Base-by-base conservation (phyloP, 2,113 vertebrate genomes). In the Paradoxurus hermaphroditus region DNA sequence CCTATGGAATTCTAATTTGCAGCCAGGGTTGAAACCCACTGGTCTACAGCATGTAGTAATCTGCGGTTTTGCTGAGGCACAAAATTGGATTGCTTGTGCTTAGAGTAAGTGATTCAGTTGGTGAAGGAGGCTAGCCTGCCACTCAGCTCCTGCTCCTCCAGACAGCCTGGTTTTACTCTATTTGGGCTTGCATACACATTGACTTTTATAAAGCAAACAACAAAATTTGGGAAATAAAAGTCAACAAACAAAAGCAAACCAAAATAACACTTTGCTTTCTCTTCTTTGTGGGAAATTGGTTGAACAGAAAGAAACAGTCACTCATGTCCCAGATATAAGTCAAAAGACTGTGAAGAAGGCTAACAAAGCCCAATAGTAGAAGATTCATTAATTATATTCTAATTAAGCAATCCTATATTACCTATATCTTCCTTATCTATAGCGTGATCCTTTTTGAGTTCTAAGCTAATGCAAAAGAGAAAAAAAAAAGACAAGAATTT, bases 41-140 rank as follows among this genome's bases (percentile, higher is more conserved):
- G 95, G 75, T 97, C 94, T 97, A 95, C 70, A 73, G 90, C 94
- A 79, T 97, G 96, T 96, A 97, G 94, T 84, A 97, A 97, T 96
- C 96, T 97, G 15, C 81, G 92, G 87, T 96, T 98, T 97, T 98
- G 96, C 92, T 97, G 96, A 98, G 96, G 96, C 97, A 98, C 92
- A 97, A 95, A 97, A 98, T 94, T 97, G 95, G 95, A 96, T 97
- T 87, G 87, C 90, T 95, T 97, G 92, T 92, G 96, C 90, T 97
- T 65, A 19, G 87, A 95, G 90, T 87, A 90, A 96, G 84, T 87
- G 82, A 94, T 90, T 90, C 95, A 77, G 51, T 46, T 39, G n/a
- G 73, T n/a, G 70, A 90, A 96, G 56, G 36, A 83, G 85, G 36
- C 68, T 31, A 81, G 79, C 13, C 77, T 91, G 90, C 84, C 75